Evolutionary conservation across 2,888 invertebrate species (phyloP), one percentile per base, ranked within the genome.

Genomic region (Trichopria drosophilae): DNA sequence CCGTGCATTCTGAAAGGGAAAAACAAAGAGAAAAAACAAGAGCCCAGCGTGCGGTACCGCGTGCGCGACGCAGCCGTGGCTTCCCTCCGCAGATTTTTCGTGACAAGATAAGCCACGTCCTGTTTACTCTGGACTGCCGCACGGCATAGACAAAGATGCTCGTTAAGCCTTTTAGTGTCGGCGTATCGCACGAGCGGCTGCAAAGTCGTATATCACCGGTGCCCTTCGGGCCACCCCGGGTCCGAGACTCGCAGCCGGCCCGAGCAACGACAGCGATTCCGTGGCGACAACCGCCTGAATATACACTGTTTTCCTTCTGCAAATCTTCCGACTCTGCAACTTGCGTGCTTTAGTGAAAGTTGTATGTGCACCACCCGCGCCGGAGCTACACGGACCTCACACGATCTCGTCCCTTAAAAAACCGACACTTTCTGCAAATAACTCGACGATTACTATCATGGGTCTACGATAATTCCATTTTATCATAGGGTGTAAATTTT

Each of bases 61-160:
- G 55, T 45, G 55, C 55, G 55, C 32, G 40, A 37, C 20, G 58
- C 47, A 41, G 28, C 58, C 56, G 58, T 60, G 61, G 61, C 63
- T 63, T 63, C 63, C 63, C 67, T 61, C 58, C 58, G 66, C 72
- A 70, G 72, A 73, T 73, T 72, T 73, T 73, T 72, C 73, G 73
- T 72, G 71, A 72, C 72, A 68, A 72, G 73, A 74, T 74, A 74
- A 73, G 73, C 72, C 73, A 73, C 73, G 73, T 74, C 69, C 73
- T 72, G 72, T 72, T 72, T 73, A 67, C 69, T 67, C 67, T 66
- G 60, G 62, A 62, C 63, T 58, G 36, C 53, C 57, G 55, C 60
- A 62, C 64, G 65, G 63, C 66, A 65, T 67, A 67, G 59, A 61
- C 70, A 69, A 73, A 73, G 73, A 72, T 73, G 71, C 71, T 73